These are phyloP conservation scores for Protonibea diacanthus DNA, from an alignment of 2,797 vertebrate species.

Conservation along the genomic window DNA sequence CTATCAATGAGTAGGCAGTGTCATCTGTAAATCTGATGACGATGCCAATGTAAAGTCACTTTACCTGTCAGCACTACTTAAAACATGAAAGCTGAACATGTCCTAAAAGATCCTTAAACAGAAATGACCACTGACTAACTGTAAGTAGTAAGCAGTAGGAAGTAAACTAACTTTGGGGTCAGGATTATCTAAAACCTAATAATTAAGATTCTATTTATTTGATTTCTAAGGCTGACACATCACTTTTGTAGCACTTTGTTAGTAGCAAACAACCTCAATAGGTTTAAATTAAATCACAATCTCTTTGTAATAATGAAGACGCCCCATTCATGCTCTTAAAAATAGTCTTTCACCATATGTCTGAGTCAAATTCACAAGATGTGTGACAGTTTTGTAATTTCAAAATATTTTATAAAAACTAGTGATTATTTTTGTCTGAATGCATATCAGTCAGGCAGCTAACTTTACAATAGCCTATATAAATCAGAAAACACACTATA, in stretches of 20 bases:
- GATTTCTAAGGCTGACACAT: not conserved
- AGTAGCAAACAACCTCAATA: not conserved
- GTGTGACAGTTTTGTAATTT: not conserved
- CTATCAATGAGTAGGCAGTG: conserved; percentile 8
- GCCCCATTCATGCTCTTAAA: not conserved
- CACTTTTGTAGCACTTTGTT: not conserved
- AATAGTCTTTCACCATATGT: not conserved
- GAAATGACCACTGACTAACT: not conserved
- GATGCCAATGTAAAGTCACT: conserved; percentile 28
- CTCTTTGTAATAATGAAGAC: not conserved
- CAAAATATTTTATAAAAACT: not conserved
- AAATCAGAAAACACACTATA: not conserved
- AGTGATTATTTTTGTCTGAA: not conserved
- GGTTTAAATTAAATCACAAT: not conserved
- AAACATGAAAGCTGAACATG: not conserved
- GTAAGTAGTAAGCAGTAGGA: too few species aligned
- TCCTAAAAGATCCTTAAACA: not conserved
- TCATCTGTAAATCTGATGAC: conserved; percentile 34
- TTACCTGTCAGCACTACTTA: conserved; percentile 54
- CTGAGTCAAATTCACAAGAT: not conserved
- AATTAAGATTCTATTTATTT: not conserved
- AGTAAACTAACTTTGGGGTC: not conserved
- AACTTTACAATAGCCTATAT: not conserved
- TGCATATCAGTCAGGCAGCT: not conserved
- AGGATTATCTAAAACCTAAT: not conserved